phyloP scores from a whole-genome alignment of 1,140 invertebrate genomes.

The Habropoda laboriosa region DNA sequence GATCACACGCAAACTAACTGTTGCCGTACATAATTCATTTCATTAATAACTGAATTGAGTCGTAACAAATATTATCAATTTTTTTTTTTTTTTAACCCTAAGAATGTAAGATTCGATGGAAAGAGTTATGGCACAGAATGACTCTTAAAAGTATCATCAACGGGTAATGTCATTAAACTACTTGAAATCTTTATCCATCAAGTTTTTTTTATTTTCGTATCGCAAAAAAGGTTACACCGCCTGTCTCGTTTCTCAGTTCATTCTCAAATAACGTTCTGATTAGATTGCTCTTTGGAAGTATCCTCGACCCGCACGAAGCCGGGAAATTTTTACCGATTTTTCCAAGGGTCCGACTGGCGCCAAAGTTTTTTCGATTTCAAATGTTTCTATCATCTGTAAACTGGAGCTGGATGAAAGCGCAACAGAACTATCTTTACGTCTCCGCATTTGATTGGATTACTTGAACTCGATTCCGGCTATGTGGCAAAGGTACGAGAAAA shows the following conservation, averaged over 20 bases:
- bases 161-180: neutral
- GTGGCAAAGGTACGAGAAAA: constrained; percentile 6
- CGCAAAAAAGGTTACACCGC: neutral
- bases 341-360: neutral
- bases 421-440: constrained; percentile 20
- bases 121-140: no score
- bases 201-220: neutral
- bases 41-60: no score
- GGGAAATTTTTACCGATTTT: constrained; percentile 7
- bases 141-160: no score
- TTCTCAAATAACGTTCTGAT: neutral
- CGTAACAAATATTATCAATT: no score
- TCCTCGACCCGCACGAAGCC: neutral
- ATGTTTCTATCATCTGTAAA: constrained; percentile 39
- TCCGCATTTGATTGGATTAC: constrained; percentile 43
- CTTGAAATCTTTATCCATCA: neutral
- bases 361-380: constrained; percentile 18
- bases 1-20: no score
- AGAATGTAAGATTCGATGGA: no score
- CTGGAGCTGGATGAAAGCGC: neutral
- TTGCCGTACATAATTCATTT: no score
- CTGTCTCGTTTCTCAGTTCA: neutral
- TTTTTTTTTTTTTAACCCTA: no score
- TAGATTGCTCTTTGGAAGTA: constrained; percentile 20
- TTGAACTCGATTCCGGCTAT: neutral